Evolutionary conservation across 2,113 vertebrate genomes (phyloP), one percentile per base, ranked within the genome.

Genomic region (Cyanocitta stelleri): DNA sequence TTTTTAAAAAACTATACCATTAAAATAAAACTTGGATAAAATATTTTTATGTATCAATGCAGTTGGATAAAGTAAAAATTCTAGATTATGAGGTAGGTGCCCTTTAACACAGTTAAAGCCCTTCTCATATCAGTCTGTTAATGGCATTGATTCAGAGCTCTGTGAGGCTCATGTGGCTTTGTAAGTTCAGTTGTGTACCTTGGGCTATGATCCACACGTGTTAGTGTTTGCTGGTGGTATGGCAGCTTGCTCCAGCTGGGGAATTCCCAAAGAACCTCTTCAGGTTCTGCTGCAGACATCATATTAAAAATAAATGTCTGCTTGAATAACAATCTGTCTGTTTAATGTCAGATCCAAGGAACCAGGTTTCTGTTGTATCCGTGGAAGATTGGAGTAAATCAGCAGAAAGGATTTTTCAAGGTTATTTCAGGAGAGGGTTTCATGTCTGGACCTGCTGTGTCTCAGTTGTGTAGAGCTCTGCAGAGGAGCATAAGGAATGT

Each of bases 351-450:
- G 71, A 44, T 69, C 32, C 46, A 46, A 86, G 35, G 55, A 66
- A 24, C 9, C 21, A 43, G 33, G 27, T 58, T 87, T 39, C 39
- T 51, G 3, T 69, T 86, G 26, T 54, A 6, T 18, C 26, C 0
- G 0, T 44, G 52, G 61, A 56, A 32, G 48, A 33, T 0, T 16
- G 43, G 18, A 69, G 14, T 39, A 75, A 61, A 37, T 77, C 35
- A 63, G 30, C 55, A 86, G 64, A 88, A 88, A 41, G 79, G 51
- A 23, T 21, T 54, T 86, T 66, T 66, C 68, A 85, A 51, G 51
- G 68, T 69, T 86, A 11, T 90, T 90, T 92, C 46, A n/a, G 43
- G 54, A 73, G 72, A 61, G 29, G 10, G 10, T 69, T 93, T 88
- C 20, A 2, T 9, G 1, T 48, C 69, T 54, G 68, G 16, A 59